Evolutionary conservation across 2,797 vertebrate species (phyloP), one percentile per base, ranked within the genome.

Genomic region (Loriculus beryllinus): DNA sequence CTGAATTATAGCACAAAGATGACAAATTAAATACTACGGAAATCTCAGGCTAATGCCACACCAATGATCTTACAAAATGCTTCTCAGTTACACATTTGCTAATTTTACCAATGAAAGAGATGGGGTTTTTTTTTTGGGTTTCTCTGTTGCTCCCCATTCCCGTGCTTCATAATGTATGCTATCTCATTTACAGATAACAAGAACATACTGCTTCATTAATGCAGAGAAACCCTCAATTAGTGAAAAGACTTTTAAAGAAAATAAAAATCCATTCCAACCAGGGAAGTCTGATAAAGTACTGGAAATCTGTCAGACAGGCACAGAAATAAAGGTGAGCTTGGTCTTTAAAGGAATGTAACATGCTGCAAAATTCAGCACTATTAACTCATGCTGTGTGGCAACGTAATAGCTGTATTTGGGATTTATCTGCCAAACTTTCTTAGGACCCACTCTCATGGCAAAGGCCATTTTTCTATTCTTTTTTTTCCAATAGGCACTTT

Each of bases 41-140:
- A 70, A 52, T 31, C 31, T 26, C 43, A 42, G 8, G 20, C 19
- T 77, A 47, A 64, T 2, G 16, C 16, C 26, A 43, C 12, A n/a
- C 42, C 0, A 0, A 9, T 37, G 4, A 35, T 6, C 56, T 60
- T 56, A n/a, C 18, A 33, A 29, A 85, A 42, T 8, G 22, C 35
- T 60, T 39, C 21, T 91, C 42, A 7, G 35, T 29, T 67, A 17
- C 35, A 19, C 12, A 4, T 14, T 62, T 49, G 11, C 22, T 56
- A 21, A 39, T 81, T 72, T 83, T 65, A 19, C 28, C 40, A 18
- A 31, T 4, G 7, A 20, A 39, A 60, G 12, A n/a, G 7, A 2
- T 26, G 2, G 37, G 10, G 10, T 19, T 13, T 23, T 69, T 81
- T 57, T 63, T 45, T 25, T 86, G 43, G 7, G 4, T n/a, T 62